Conservation (phyloP, 1,140 invertebrate genomes). For the Drosophila seguyi region DNA sequence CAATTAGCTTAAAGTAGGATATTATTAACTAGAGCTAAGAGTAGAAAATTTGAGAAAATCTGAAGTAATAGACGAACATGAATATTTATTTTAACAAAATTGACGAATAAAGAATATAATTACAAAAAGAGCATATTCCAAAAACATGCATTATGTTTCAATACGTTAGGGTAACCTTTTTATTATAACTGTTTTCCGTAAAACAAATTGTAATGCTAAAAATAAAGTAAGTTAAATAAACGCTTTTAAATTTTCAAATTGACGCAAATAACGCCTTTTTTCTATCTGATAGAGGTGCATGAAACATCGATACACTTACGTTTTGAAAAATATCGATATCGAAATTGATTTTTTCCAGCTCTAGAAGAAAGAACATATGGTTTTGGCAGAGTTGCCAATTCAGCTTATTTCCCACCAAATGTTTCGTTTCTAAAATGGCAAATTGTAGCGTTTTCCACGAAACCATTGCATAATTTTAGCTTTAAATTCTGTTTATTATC, state of each 20-base stretch:
- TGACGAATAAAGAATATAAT: conserved; percentile 42
- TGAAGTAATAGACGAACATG: conserved; percentile 65
- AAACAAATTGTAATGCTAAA: background rate
- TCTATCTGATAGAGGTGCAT: too few species aligned
- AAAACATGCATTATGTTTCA: background rate
- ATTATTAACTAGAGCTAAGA: conserved; percentile 31
- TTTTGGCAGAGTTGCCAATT: too few species aligned
- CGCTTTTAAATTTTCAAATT: too few species aligned
- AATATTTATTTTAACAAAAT: conserved; percentile 55
- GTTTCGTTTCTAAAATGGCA: too few species aligned
- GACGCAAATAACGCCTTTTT: too few species aligned
- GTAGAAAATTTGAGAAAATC: conserved; percentile 30
- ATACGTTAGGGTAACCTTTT: too few species aligned
- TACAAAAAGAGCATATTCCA: conserved; percentile 8
- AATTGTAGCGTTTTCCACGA: too few species aligned
- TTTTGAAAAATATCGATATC: too few species aligned
- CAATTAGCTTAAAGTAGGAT: conserved; percentile 24
- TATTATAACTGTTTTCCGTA: background rate
- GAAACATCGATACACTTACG: too few species aligned
- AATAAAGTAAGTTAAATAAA: background rate
- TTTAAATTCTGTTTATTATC: background rate
- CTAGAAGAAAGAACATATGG: too few species aligned
- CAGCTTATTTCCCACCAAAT: too few species aligned
- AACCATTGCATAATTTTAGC: background rate
- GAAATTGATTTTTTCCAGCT: too few species aligned